phyloP scores from a whole-genome alignment of 2,888 invertebrate genomes.

The Drosophila pseudotakahashii region DNA sequence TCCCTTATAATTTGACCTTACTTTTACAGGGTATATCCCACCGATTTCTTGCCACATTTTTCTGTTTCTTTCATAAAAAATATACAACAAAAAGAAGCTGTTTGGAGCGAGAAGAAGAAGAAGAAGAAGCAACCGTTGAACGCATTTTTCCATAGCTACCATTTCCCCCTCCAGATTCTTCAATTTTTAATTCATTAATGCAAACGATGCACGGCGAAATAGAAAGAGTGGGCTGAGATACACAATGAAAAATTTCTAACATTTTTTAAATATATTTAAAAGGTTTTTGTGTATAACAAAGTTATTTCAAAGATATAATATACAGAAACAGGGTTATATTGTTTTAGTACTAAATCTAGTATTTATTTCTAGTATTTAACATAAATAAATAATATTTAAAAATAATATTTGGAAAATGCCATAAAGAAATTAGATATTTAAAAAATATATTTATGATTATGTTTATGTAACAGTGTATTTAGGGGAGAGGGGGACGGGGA shows the following conservation, averaged over 20 bases:
- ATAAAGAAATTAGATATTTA: too few relatives aligned
- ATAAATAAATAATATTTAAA: too few relatives aligned
- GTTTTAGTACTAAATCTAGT: too few relatives aligned
- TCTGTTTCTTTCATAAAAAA: constrained; percentile 58
- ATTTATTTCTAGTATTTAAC: too few relatives aligned
- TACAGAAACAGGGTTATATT: too few relatives aligned
- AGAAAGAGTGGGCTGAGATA: neutral
- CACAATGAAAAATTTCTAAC: neutral
- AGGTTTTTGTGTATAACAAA: too few relatives aligned
- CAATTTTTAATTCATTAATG: constrained; percentile 66
- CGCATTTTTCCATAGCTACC: constrained; percentile 50
- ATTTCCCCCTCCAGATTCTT: constrained; percentile 15
- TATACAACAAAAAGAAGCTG: constrained; percentile 15
- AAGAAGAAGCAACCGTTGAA: constrained; percentile 38
- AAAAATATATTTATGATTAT: too few relatives aligned
- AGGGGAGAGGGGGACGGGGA: neutral
- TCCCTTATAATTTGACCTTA: neutral
- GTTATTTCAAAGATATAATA: too few relatives aligned
- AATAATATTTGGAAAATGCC: too few relatives aligned
- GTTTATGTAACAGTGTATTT: neutral
- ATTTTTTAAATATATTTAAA: neutral
- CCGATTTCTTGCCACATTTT: constrained; percentile 56
- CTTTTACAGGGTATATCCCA: constrained; percentile 16
- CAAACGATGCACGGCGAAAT: constrained; percentile 37
- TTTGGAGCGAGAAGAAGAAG: constrained; percentile 26